phyloP scores from a whole-genome alignment of 64 coral and sea anemone species.

The Anthopleura sola region DNA sequence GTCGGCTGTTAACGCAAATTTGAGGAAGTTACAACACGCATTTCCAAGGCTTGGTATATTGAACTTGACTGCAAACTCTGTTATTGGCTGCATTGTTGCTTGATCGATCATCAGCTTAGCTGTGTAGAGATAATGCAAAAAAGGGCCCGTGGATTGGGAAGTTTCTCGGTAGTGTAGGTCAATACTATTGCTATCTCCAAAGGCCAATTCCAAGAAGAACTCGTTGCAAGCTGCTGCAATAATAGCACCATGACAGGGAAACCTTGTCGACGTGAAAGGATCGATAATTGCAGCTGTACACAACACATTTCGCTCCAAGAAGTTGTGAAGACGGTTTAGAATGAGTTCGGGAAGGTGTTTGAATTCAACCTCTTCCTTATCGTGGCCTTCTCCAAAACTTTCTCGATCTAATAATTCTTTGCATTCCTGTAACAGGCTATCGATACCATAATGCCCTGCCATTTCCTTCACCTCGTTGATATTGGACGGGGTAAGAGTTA shows the following conservation, averaged over 20 bases:
- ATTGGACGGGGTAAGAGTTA: background rate
- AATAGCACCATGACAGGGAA: background rate
- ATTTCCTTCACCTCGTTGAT: background rate
- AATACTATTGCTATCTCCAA: background rate
- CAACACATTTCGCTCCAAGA: background rate
- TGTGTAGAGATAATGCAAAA: background rate
- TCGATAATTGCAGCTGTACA: background rate
- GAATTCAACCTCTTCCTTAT: background rate
- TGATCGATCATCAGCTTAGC: background rate
- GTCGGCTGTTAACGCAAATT: background rate
- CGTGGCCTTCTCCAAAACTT: background rate
- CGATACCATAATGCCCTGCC: background rate
- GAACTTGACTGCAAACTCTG: conserved; percentile 1
- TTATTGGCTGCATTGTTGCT: background rate
- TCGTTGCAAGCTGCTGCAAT: background rate
- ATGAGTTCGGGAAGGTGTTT: background rate
- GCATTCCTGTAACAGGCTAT: background rate
- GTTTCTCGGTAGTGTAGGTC: background rate
- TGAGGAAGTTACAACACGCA: conserved; percentile 25
- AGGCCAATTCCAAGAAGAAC: background rate
- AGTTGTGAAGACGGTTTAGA: background rate
- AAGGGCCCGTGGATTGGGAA: background rate
- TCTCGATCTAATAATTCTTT: background rate
- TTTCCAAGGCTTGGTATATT: conserved; percentile 28
- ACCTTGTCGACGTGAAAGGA: background rate